phyloP scores from a whole-genome alignment of 2,797 vertebrate species.

The Lerista edwardsae region DNA sequence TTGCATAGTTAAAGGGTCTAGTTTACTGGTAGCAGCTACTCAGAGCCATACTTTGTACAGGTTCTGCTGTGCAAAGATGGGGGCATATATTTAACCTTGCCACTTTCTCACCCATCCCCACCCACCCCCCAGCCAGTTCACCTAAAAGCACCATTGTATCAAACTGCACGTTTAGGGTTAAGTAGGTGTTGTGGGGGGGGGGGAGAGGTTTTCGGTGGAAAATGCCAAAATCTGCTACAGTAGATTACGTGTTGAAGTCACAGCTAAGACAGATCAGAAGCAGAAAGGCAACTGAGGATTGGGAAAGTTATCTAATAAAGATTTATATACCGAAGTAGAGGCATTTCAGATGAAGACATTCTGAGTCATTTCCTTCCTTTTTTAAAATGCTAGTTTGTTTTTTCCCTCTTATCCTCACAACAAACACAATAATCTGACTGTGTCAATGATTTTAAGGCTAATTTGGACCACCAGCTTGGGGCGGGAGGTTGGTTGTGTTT shows the following conservation, averaged over 20 bases:
- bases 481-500: not conserved
- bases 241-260: not conserved
- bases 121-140: too few relatives aligned
- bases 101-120: too few relatives aligned
- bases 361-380: not conserved
- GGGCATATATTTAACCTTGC: too few relatives aligned
- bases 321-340: not conserved
- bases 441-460: not conserved
- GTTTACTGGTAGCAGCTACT: too few relatives aligned
- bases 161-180: too few relatives aligned
- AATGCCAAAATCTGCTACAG: not conserved
- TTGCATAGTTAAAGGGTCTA: too few relatives aligned
- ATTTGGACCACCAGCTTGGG: not conserved
- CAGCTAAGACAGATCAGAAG: not conserved
- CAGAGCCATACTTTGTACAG: too few relatives aligned
- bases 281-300: not conserved
- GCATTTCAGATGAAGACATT: not conserved
- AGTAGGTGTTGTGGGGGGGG: too few relatives aligned
- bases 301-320: not conserved
- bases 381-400: not conserved
- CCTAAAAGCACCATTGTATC: too few relatives aligned
- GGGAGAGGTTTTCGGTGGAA: too few relatives aligned
- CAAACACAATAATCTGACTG: not conserved
- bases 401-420: not conserved
- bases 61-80: too few relatives aligned